Percentiles rank a stretch among this genome's conserved stretches.
phyloP scores from a whole-genome alignment of 2,888 invertebrate species.

The Drosophila setosimentum region DNA sequence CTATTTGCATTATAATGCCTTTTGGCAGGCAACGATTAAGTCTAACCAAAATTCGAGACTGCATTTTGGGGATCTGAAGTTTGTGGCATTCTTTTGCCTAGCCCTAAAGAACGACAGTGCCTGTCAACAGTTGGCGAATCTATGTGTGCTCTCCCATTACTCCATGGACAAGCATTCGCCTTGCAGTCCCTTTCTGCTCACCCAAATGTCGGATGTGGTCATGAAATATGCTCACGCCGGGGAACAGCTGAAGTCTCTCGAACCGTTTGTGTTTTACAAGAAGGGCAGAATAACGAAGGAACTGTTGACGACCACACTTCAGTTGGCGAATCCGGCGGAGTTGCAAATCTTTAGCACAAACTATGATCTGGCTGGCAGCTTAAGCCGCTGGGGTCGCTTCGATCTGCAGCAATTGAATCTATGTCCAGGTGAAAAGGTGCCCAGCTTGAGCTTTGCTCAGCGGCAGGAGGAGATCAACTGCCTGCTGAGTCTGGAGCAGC shows the following conservation, averaged over 20 bases:
- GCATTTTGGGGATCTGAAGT: conserved; percentile 82
- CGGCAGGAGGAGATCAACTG: conserved; percentile 64
- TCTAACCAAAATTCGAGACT: conserved; percentile 30
- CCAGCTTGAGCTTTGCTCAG: conserved; percentile 43
- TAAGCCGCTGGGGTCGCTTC: conserved; percentile 78
- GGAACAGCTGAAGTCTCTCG: conserved; percentile 74
- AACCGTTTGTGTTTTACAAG: conserved; percentile 83
- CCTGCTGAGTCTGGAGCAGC: conserved; percentile 78
- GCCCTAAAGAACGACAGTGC: conserved; percentile 86
- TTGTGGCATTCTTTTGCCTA: conserved; percentile 84
- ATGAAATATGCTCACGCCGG: conserved; percentile 80
- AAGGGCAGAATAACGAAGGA: conserved; percentile 76
- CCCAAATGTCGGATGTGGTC: conserved; percentile 82
- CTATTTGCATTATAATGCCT: conserved; percentile 80
- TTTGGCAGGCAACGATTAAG: conserved; percentile 68
- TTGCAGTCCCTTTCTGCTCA: conserved; percentile 84
- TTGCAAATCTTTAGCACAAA: conserved; percentile 71
- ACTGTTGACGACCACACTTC: conserved; percentile 65
- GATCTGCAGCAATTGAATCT: conserved; percentile 75
- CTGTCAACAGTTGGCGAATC: conserved; percentile 89
- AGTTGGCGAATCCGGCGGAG: conserved; percentile 39
- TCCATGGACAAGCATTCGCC: conserved; percentile 86
- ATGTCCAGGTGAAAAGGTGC: conserved; percentile 62
- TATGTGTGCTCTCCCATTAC: conserved; percentile 88
- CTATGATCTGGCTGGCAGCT: conserved; percentile 73